These are phyloP conservation scores for Thryonomys swinderianus DNA, from an alignment of 2,113 vertebrate genomes.

Conservation along the genomic window DNA sequence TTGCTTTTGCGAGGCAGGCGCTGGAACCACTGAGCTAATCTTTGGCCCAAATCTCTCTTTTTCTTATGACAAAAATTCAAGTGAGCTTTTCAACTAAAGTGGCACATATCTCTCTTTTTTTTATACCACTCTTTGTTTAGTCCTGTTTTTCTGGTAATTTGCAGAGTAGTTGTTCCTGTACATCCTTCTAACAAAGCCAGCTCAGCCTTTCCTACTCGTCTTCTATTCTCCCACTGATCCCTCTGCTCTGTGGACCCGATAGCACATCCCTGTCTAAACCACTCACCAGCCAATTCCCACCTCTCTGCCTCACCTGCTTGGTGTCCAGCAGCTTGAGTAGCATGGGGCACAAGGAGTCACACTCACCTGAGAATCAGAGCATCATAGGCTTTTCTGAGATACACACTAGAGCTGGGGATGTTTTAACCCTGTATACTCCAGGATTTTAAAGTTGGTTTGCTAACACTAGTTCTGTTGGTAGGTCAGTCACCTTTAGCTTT, in stretches of 20 bases:
- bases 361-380: neutral
- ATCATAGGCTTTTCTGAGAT: constrained; percentile 21
- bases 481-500: neutral
- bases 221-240: constrained; percentile 41
- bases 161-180: constrained; percentile 4
- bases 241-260: neutral
- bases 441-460: constrained; percentile 2
- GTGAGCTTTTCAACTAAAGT: neutral
- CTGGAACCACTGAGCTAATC: too few relatives aligned
- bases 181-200: constrained; percentile 51
- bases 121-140: neutral
- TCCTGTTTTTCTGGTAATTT: constrained; percentile 38
- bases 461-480: neutral
- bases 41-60: too few relatives aligned
- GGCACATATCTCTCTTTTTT: neutral
- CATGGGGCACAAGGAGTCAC: neutral
- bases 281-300: constrained; percentile 40
- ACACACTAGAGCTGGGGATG: neutral
- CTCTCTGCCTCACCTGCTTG: constrained; percentile 26
- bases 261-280: constrained; percentile 32
- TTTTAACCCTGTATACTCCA: constrained; percentile 26
- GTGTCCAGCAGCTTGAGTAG: neutral
- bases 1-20: too few relatives aligned
- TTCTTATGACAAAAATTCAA: constrained; percentile 22
- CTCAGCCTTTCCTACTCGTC: neutral